Evolutionary conservation across 2,888 invertebrate genomes (phyloP), one percentile per base, ranked within the genome.

Genomic region (Belgica antarctica): DNA sequence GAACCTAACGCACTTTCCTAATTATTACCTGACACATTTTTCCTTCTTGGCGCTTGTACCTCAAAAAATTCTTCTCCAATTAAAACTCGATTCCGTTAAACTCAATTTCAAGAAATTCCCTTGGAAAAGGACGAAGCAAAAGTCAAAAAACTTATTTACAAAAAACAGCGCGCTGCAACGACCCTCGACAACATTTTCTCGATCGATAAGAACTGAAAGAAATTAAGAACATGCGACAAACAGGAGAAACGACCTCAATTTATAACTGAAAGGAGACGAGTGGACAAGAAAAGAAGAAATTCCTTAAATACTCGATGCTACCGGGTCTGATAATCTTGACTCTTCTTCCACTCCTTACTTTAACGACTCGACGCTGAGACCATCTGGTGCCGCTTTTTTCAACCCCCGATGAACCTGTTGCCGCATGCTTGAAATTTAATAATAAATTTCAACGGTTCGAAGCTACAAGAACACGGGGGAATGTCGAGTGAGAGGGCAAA

Each of bases 331-430:
- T 59, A 24, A 59, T 27, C 59, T 59, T 27, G 3, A 3, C 2
- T 27, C 22, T 59, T 59, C n/a, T 59, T n/a, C 27, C 27, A 7
- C 5, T 46, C 46, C 8, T 59, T 15, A 3, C n/a, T 15, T 27
- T 27, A 10, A 4, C 12, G n/a, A 27, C 59, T 24, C 25, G 59
- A 24, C 25, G 65, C n/a, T 25, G 27, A 66, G 47, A 52, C 66
- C 66, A 66, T 66, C 66, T 66, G 66, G 66, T 66, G 66, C 66
- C 22, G 22, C 66, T 17, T 22, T 27, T 59, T 17, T 47, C n/a
- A n/a, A n/a, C 28, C 27, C 22, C n/a, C 47, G 52, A 66, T 66
- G 66, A 52, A 66, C 66, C 66, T 66, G 66, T 66, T 66, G 66
- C 66, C 65, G 59, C 25, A 59, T 59, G 59, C 8, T 27, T 24